phyloP scores from a whole-genome alignment of 35 echinoderm and acorn worm species.

The Anneissia japonica region DNA sequence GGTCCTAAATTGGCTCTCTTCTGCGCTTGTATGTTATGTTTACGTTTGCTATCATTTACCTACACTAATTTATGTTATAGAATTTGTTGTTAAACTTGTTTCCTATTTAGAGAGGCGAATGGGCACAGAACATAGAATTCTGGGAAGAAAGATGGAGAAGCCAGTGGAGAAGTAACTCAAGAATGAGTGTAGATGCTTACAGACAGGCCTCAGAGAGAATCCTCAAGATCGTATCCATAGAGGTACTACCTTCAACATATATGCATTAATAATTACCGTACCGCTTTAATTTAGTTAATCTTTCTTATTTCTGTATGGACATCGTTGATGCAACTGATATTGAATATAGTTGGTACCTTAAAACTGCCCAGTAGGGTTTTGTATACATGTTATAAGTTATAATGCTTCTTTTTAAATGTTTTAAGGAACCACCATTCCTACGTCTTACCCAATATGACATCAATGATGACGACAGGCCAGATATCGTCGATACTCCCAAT shows the following conservation, averaged over 20 bases:
- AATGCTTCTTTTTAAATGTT: no score
- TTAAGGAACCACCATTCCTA: not conserved
- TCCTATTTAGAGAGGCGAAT: conserved; percentile 74
- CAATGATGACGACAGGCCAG: not conserved
- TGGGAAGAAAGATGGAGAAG: conserved; percentile 79
- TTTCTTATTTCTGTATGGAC: no score
- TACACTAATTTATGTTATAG: not conserved
- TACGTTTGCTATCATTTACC: not conserved
- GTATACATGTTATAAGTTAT: no score
- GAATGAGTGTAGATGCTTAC: conserved; percentile 66
- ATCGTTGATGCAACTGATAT: no score
- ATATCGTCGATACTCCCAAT: not conserved
- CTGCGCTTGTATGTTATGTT: no score
- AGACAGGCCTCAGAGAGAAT: conserved; percentile 69
- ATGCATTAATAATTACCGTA: no score
- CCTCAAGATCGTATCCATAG: conserved; percentile 74
- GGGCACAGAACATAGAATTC: conserved; percentile 73
- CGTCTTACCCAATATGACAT: not conserved
- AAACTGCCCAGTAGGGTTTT: no score
- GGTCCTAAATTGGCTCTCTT: not conserved
- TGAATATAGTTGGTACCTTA: no score
- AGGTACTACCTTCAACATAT: no score
- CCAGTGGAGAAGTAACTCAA: conserved; percentile 61
- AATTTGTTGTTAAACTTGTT: not conserved
- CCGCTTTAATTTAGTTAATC: no score